Evolutionary conservation across 2,113 vertebrate genomes (phyloP), one percentile per base, ranked within the genome.

Genomic region (Grammatotria lemairii): DNA sequence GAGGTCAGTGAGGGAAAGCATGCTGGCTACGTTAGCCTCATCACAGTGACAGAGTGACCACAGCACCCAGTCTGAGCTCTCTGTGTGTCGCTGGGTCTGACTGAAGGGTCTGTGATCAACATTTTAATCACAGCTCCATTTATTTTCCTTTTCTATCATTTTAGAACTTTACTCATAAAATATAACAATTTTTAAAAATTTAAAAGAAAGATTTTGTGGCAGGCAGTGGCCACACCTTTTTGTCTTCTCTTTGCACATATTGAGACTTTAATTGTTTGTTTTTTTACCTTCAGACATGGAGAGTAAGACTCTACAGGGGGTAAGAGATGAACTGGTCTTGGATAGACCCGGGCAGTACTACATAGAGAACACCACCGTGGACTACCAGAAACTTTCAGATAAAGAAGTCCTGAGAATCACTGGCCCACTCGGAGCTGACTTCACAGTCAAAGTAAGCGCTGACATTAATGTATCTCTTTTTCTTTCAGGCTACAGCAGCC

Each of bases 311-410:
- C 97, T 99, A 12, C 97, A 97, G 83, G 98, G 98, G 6, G 63
- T 95, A n/a, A 98, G 97, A 95, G 96, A 91, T 85, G 98, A 99
- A 89, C 96, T 97, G 70, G 94, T 88, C 38, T 96, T 99, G 80
- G 97, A 97, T 80, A 93, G 89, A 26, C 93, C 97, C 8, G 97
- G 97, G 5, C 97, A 96, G 49, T 97, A 98, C 91, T 94, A 96
- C 31, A 87, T 99, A 91, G 98, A 98, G 80, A 99, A 99, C 96
- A 99, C 97, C 91, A 98, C 96, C 68, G 84, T 99, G 33, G 98
- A 98, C 92, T 99, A 97, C 95, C 98, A 99, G 96, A 98, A 97
- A 91, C 97, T 98, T 89, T 90, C 97, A 14, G 98, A 99, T 90
- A 99, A 98, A 94, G 98, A 99, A 93, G 94, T 98, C 83, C 87